These are phyloP conservation scores for Chinchilla lanigera DNA, from an alignment of 2,113 vertebrate species.

Conservation along the genomic window DNA sequence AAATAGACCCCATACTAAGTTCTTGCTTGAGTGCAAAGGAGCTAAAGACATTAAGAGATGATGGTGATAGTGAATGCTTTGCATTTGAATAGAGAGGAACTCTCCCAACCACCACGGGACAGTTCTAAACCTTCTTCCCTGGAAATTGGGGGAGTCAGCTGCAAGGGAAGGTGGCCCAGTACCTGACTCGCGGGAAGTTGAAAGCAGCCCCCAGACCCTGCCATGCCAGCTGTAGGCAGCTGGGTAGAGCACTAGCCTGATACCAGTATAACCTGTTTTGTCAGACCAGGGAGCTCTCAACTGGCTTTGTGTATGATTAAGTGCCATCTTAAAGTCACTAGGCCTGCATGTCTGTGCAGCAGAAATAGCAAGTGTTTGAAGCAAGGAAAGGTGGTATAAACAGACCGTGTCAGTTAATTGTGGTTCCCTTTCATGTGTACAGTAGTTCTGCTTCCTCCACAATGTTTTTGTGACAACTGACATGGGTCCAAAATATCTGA, in stretches of 20 bases:
- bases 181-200: not conserved
- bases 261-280: conserved; percentile 65
- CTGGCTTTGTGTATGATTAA: conserved; percentile 51
- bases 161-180: not conserved
- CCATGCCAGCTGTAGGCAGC: not conserved
- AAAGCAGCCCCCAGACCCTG: conserved; percentile 36
- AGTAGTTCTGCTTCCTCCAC: conserved; percentile 68
- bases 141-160: not conserved
- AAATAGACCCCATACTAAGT: not conserved
- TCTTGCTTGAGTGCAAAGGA: not conserved
- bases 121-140: not conserved
- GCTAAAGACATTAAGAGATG: not conserved
- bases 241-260: not conserved
- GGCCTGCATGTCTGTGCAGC: conserved; percentile 10
- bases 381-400: conserved; percentile 54
- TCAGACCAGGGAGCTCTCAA: conserved; percentile 36
- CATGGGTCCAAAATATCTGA: conserved; percentile 36
- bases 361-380: conserved; percentile 64
- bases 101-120: not conserved
- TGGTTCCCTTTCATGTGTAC: conserved; percentile 56
- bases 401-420: conserved; percentile 57
- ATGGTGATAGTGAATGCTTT: not conserved
- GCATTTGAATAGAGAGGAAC: conserved; percentile 15
- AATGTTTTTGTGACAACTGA: conserved; percentile 70
- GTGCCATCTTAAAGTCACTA: conserved; percentile 51